These are phyloP conservation scores for Prunella fulvescens DNA, from an alignment of 2,113 vertebrate species.

Conservation along the genomic window DNA sequence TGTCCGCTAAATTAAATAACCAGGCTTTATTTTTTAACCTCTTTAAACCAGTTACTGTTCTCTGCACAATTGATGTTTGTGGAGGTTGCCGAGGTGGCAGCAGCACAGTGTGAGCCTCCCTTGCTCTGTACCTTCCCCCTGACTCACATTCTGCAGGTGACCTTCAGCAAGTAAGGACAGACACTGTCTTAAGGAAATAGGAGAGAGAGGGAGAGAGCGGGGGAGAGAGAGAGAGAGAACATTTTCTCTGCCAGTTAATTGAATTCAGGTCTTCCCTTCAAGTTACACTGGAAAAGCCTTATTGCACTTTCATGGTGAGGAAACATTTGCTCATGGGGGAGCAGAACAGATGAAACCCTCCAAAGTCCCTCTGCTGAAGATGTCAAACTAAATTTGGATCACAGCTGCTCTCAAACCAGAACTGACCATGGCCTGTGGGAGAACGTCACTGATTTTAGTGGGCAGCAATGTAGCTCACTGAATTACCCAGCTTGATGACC, in stretches of 20 bases:
- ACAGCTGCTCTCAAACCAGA: background rate
- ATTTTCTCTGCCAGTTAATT: constrained; percentile 46
- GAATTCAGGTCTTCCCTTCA: constrained; percentile 26
- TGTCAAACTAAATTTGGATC: background rate
- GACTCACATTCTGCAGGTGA: background rate
- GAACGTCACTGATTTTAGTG: background rate
- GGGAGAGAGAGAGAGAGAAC: background rate
- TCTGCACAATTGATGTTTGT: background rate
- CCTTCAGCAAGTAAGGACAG: constrained; percentile 37
- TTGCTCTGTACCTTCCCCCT: background rate
- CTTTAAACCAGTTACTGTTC: constrained; percentile 3
- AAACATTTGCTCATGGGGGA: background rate
- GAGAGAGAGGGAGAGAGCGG: background rate
- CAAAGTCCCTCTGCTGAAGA: background rate
- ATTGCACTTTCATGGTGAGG: background rate
- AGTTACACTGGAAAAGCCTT: constrained; percentile 1
- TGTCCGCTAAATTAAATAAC: constrained; percentile 32
- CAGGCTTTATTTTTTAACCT: constrained; percentile 54
- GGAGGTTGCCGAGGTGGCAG: constrained; percentile 4
- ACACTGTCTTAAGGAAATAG: background rate
- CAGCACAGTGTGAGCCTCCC: background rate
- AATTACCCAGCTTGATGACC: background rate
- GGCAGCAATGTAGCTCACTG: background rate
- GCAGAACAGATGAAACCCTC: background rate
- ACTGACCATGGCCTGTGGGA: background rate